Percentiles rank a stretch among this genome's conserved stretches.
phyloP scores from a whole-genome alignment of 2,797 vertebrate genomes.

The Vipera latastei region DNA sequence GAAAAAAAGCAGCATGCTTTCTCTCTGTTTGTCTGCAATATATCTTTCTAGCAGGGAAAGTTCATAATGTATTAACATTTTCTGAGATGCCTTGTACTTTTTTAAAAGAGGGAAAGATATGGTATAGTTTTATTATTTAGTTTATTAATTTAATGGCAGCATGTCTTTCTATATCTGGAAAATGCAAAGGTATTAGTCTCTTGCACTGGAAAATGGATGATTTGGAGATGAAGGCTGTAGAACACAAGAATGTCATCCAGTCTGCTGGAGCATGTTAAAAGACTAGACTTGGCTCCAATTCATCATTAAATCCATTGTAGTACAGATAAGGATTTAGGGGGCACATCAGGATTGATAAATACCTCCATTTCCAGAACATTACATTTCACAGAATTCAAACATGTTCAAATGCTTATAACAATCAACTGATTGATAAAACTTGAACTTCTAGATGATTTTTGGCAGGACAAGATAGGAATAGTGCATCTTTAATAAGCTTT shows the following conservation, averaged over 20 bases:
- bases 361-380: background rate
- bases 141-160: background rate
- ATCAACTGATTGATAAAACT: background rate
- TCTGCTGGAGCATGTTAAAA: background rate
- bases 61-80: background rate
- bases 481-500: background rate
- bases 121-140: background rate
- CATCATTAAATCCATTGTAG: background rate
- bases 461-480: background rate
- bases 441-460: background rate
- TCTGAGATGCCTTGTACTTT: background rate
- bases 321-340: background rate
- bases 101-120: background rate
- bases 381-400: background rate
- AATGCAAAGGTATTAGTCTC: background rate
- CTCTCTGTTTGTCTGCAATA: background rate
- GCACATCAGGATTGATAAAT: background rate
- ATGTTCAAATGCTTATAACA: background rate
- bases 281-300: background rate
- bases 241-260: background rate
- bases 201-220: background rate
- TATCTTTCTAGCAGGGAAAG: background rate
- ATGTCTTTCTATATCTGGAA: background rate
- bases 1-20: background rate
- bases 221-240: background rate